Conservation (phyloP, 1,140 invertebrate genomes). For the Atopsyche davidsoni region DNA sequence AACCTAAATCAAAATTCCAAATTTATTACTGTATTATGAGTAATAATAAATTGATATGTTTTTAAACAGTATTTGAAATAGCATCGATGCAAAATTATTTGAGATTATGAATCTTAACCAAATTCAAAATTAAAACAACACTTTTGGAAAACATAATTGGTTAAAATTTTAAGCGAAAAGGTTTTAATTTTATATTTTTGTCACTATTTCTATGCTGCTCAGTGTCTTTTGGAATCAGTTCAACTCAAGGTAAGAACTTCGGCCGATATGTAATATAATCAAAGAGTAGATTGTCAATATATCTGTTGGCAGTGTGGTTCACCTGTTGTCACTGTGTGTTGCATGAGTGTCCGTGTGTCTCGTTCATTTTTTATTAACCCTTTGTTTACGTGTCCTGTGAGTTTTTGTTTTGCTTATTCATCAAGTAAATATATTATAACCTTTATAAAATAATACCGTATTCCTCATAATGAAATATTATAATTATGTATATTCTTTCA, state of each 20-base stretch:
- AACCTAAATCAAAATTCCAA: no score
- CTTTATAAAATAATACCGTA: background rate
- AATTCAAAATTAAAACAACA: slow-evolving; percentile 6
- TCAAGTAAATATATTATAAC: slow-evolving; percentile 3
- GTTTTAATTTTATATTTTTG: slow-evolving; percentile 42
- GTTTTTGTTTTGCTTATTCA: slow-evolving; percentile 29
- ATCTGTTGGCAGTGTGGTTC: slow-evolving; percentile 16
- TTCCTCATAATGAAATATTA: no score
- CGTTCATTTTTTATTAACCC: slow-evolving; percentile 24
- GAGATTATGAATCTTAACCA: no score
- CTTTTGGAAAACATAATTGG: background rate
- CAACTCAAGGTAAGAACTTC: slow-evolving; percentile 88
- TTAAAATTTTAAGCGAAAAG: background rate
- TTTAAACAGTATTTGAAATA: no score
- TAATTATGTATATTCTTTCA: no score
- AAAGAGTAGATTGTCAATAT: slow-evolving; percentile 26
- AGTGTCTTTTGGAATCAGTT: slow-evolving; percentile 98
- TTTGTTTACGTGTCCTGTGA: slow-evolving; percentile 29
- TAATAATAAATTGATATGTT: no score
- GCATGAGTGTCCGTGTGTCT: slow-evolving; percentile 30
- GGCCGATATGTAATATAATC: slow-evolving; percentile 18
- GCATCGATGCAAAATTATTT: no score
- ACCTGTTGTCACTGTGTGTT: slow-evolving; percentile 30
- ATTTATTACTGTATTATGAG: no score
- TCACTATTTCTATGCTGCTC: slow-evolving; percentile 59